Percentiles rank a stretch among this genome's conserved stretches.
These are phyloP conservation scores for Lissonota sp. DNA, from an alignment of 2,888 invertebrate genomes.

Conservation along the genomic window DNA sequence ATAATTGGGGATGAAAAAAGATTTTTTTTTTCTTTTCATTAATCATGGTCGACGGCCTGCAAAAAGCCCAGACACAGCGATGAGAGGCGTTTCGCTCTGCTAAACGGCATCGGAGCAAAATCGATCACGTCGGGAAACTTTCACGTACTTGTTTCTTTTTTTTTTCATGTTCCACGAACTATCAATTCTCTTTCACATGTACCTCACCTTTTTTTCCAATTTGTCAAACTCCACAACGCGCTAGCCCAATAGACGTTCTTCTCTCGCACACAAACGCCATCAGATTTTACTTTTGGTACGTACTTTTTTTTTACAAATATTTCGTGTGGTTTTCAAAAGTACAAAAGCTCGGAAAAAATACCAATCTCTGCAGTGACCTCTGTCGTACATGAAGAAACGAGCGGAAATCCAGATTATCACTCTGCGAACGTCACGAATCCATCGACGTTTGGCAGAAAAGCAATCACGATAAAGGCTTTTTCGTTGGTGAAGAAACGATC, in stretches of 20 bases:
- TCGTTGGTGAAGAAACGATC: neutral
- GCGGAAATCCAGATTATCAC: slow-evolving; percentile 6
- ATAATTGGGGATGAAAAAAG: too few relatives aligned
- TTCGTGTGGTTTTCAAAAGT: slow-evolving; percentile 1
- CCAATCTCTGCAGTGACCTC: slow-evolving; percentile 7
- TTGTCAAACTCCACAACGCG: slow-evolving; percentile 16
- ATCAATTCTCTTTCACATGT: slow-evolving; percentile 13
- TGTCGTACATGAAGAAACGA: neutral
- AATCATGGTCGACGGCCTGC: too few relatives aligned
- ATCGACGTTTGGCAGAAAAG: slow-evolving; percentile 12
- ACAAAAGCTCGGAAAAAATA: neutral
- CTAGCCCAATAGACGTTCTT: neutral
- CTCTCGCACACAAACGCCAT: neutral
- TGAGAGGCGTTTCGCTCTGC: too few relatives aligned
- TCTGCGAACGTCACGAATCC: neutral
- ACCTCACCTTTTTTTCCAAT: slow-evolving; percentile 2
- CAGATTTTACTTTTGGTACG: neutral
- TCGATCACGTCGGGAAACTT: neutral
- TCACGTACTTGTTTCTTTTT: neutral
- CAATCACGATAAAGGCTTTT: slow-evolving; percentile 11
- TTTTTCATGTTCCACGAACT: neutral
- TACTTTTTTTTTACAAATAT: neutral
- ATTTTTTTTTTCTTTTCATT: too few relatives aligned
- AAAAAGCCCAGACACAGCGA: too few relatives aligned
- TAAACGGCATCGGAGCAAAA: neutral